Evolutionary conservation across 1,140 invertebrate genomes (phyloP).

Genomic region (Drosophila sp.): DNA sequence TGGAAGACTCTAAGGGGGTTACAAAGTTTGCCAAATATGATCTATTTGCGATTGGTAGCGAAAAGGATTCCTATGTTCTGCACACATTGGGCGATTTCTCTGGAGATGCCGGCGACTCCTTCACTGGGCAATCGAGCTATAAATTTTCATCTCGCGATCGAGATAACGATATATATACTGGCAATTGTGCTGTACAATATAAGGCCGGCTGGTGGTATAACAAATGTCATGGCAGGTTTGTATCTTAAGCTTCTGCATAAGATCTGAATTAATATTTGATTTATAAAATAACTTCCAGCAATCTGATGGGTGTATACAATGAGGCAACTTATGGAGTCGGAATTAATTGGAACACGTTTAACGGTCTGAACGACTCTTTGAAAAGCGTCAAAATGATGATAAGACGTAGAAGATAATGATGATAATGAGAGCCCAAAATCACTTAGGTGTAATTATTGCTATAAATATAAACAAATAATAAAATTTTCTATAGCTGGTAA

Average conservation of each 20-base stretch:
- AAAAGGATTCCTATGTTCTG: slow-evolving; percentile 88
- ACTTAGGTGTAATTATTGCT: not conserved
- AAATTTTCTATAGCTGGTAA: not conserved
- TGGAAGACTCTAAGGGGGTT: slow-evolving; percentile 86
- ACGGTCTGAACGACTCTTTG: slow-evolving; percentile 29
- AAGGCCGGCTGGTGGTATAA: slow-evolving; percentile 88
- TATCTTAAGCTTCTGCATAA: not conserved
- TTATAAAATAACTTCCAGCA: slow-evolving; percentile 12
- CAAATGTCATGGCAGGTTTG: slow-evolving; percentile 55
- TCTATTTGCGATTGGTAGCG: slow-evolving; percentile 87
- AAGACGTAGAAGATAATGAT: slow-evolving; percentile 7
- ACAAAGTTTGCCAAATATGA: slow-evolving; percentile 87
- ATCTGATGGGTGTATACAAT: slow-evolving; percentile 45
- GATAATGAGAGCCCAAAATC: not conserved
- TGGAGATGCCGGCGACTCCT: slow-evolving; percentile 88
- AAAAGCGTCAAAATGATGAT: slow-evolving; percentile 43
- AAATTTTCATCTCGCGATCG: slow-evolving; percentile 89
- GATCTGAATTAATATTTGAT: not conserved
- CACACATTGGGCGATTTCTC: slow-evolving; percentile 87
- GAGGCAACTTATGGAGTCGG: slow-evolving; percentile 37
- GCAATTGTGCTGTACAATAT: slow-evolving; percentile 88
- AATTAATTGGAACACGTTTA: slow-evolving; percentile 30
- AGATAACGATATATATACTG: slow-evolving; percentile 89
- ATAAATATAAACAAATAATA: not conserved
- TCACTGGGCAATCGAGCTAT: slow-evolving; percentile 88